phyloP scores from a whole-genome alignment of 2,888 invertebrate species.

The Acanthosepion pharaonis region DNA sequence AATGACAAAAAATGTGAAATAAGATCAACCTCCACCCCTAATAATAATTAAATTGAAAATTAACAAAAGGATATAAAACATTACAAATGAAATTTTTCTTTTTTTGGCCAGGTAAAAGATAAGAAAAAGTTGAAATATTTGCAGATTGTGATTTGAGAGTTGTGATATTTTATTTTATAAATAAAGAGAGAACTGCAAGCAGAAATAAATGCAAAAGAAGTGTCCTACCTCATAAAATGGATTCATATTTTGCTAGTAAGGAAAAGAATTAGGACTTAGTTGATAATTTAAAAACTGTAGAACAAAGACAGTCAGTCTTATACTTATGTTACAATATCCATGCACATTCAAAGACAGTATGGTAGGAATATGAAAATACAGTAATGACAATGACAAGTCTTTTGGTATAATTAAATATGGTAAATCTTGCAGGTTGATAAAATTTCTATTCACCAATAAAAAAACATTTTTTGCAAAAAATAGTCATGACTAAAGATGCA shows the following conservation, averaged over 20 bases:
- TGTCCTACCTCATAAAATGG: constrained; percentile 20
- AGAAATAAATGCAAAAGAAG: constrained; percentile 2
- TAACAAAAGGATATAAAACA: background rate
- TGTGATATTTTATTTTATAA: background rate
- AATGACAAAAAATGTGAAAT: background rate
- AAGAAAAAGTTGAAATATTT: background rate
- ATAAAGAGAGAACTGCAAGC: constrained; percentile 25
- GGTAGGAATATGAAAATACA: background rate
- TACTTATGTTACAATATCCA: background rate
- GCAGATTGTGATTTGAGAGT: background rate
- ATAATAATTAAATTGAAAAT: background rate
- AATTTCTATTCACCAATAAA: background rate
- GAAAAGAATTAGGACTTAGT: background rate
- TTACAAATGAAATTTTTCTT: background rate
- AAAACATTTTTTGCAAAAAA: background rate
- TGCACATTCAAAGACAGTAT: constrained; percentile 17
- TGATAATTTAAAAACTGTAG: background rate
- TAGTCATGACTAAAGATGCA: background rate
- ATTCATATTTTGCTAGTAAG: constrained; percentile 33
- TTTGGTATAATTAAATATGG: too few relatives aligned
- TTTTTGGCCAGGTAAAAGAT: background rate
- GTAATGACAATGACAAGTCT: background rate
- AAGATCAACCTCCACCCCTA: background rate
- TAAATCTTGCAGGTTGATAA: background rate
- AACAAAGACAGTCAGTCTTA: background rate